Evolutionary conservation across 1,140 invertebrate species (phyloP).

Genomic region (Maconellicoccus hirsutus): DNA sequence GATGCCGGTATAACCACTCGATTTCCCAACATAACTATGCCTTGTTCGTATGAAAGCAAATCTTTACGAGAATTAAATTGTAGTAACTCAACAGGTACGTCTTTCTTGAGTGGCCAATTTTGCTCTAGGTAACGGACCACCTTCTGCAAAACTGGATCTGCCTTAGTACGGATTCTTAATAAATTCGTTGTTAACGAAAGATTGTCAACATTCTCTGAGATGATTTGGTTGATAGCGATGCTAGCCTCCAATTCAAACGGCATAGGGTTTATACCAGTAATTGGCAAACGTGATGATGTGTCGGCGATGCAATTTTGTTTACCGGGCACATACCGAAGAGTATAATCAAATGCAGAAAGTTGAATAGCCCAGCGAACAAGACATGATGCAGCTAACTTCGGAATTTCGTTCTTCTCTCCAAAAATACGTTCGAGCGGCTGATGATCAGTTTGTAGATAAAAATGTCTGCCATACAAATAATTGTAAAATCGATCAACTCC

Average conservation of each 20-base stretch:
- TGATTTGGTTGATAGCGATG: not conserved
- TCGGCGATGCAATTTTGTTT: conserved; percentile 32
- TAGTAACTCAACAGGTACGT: not conserved
- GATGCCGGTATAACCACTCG: conserved; percentile 32
- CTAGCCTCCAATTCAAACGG: not conserved
- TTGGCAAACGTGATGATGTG: conserved; percentile 31
- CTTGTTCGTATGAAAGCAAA: not conserved
- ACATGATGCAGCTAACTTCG: conserved; percentile 32
- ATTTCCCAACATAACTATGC: conserved; percentile 20
- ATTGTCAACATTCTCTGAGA: not conserved
- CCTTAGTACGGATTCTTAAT: not conserved
- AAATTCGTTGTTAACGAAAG: not conserved
- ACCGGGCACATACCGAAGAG: conserved; percentile 32
- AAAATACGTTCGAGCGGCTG: conserved; percentile 39
- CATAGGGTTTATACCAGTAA: not conserved
- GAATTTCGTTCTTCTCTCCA: conserved; percentile 32
- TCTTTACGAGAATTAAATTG: not conserved
- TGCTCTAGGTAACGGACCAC: not conserved
- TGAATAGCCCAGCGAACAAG: conserved; percentile 34
- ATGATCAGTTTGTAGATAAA: conserved; percentile 40
- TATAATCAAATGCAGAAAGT: conserved; percentile 34
- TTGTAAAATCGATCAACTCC: conserved; percentile 41
- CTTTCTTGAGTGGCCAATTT: not conserved
- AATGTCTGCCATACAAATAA: conserved; percentile 40
- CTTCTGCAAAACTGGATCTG: not conserved